Percentiles rank a stretch among this genome's conserved stretches.
Conservation (phyloP, 2,113 vertebrate genomes). For the Paramormyrops kingsleyae region DNA sequence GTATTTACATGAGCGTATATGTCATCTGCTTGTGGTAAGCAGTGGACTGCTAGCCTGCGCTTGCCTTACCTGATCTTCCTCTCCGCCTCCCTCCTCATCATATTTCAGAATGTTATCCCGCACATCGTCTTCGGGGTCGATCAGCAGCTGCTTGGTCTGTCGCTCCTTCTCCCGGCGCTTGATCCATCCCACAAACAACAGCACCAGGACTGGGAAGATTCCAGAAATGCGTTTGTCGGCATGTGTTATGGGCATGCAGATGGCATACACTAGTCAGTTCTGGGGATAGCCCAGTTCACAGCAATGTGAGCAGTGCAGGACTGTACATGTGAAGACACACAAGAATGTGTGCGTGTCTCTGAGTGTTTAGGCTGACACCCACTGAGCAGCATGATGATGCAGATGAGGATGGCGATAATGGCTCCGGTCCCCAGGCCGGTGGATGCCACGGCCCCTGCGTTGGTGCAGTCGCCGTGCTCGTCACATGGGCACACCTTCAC, state of each 20-base stretch:
- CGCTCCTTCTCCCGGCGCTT: slow-evolving; percentile 85
- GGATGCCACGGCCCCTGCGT: slow-evolving; percentile 79
- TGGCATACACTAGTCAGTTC: not conserved
- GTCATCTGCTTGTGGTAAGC: not conserved
- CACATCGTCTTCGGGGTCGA: slow-evolving; percentile 91
- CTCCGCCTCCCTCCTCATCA: slow-evolving; percentile 89
- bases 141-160: slow-evolving; percentile 90
- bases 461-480: slow-evolving; percentile 86
- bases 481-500: slow-evolving; percentile 96
- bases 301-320: not conserved
- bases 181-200: slow-evolving; percentile 90
- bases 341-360: not conserved
- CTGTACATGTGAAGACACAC: not conserved
- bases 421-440: slow-evolving; percentile 89
- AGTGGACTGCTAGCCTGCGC: no score
- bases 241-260: not conserved
- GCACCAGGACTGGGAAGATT: slow-evolving; percentile 74
- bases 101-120: slow-evolving; percentile 96
- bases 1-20: not conserved
- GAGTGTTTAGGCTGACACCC: slow-evolving; percentile 45
- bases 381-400: slow-evolving; percentile 89
- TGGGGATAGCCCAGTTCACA: not conserved
- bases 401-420: slow-evolving; percentile 90
- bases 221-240: slow-evolving; percentile 6
- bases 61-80: slow-evolving; percentile 85